phyloP scores from a whole-genome alignment of 2,888 invertebrate species.

The Gryllus longicercus region DNA sequence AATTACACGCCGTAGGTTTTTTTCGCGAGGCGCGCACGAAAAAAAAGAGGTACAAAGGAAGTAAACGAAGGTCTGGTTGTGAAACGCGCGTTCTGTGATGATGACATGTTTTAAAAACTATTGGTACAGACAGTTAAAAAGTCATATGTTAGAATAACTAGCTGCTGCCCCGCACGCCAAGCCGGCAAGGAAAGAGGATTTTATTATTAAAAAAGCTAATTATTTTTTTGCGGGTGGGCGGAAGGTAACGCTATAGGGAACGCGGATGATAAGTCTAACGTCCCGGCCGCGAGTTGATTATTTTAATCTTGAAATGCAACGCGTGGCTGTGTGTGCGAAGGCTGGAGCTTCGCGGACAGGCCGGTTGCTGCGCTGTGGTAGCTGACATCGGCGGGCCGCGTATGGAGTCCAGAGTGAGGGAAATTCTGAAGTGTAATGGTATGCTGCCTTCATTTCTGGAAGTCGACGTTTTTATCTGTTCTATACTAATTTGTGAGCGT shows the following conservation, averaged over 20 bases:
- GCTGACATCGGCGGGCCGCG: no score
- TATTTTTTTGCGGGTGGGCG: not conserved
- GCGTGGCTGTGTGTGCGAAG: no score
- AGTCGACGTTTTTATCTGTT: no score
- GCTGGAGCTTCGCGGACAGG: not conserved
- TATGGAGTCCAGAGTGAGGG: no score
- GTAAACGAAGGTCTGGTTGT: slow-evolving; percentile 18
- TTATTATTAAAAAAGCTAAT: slow-evolving; percentile 18
- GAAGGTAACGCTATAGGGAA: not conserved
- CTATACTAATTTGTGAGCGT: no score
- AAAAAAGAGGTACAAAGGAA: slow-evolving; percentile 21
- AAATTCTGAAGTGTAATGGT: no score
- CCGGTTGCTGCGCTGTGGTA: not conserved
- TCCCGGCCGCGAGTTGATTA: not conserved
- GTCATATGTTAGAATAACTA: slow-evolving; percentile 7
- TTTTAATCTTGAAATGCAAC: slow-evolving; percentile 17
- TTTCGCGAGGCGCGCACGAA: not conserved
- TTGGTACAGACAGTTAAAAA: slow-evolving; percentile 32
- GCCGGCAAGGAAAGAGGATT: slow-evolving; percentile 18
- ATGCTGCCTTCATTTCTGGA: no score
- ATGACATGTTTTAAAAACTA: slow-evolving; percentile 27
- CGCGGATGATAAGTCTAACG: not conserved
- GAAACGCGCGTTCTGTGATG: slow-evolving; percentile 3
- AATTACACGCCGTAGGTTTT: slow-evolving; percentile 3
- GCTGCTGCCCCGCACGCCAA: not conserved